Conservation (phyloP, 2,888 invertebrate genomes). For the Tetropium fuscum region DNA sequence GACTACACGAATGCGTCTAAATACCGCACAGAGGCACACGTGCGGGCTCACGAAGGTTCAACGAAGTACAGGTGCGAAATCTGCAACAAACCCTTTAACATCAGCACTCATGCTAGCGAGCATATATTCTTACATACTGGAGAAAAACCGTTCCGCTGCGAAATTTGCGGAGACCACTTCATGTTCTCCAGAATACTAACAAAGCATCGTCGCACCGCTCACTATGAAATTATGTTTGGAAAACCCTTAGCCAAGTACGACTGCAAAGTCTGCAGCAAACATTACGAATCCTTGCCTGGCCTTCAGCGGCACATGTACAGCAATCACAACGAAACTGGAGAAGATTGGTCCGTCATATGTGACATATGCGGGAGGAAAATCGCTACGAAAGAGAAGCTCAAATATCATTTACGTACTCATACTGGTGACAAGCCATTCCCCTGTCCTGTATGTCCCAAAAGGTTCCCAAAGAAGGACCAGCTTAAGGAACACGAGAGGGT, state of each 20-base stretch:
- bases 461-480: slow-evolving; percentile 62
- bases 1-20: slow-evolving; percentile 55
- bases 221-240: slow-evolving; percentile 62
- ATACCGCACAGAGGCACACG: slow-evolving; percentile 60
- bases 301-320: slow-evolving; percentile 61
- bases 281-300: slow-evolving; percentile 59
- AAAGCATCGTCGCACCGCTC: slow-evolving; percentile 65
- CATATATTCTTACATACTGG: slow-evolving; percentile 56
- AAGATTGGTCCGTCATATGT: slow-evolving; percentile 43
- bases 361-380: slow-evolving; percentile 51
- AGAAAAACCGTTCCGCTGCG: slow-evolving; percentile 67
- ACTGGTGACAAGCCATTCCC: slow-evolving; percentile 67
- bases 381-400: slow-evolving; percentile 58
- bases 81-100: slow-evolving; percentile 54
- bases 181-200: slow-evolving; percentile 66
- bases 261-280: slow-evolving; percentile 67
- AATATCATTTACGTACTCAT: slow-evolving; percentile 68
- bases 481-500: slow-evolving; percentile 49
- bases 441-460: slow-evolving; percentile 49
- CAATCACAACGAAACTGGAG: slow-evolving; percentile 39
- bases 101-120: slow-evolving; percentile 53
- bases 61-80: slow-evolving; percentile 60
- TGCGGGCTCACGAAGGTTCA: slow-evolving; percentile 63
- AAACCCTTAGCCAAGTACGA: slow-evolving; percentile 57
- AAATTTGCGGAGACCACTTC: slow-evolving; percentile 67